phyloP scores from a whole-genome alignment of 2,113 vertebrate genomes.

The Scartelaos histophorus region DNA sequence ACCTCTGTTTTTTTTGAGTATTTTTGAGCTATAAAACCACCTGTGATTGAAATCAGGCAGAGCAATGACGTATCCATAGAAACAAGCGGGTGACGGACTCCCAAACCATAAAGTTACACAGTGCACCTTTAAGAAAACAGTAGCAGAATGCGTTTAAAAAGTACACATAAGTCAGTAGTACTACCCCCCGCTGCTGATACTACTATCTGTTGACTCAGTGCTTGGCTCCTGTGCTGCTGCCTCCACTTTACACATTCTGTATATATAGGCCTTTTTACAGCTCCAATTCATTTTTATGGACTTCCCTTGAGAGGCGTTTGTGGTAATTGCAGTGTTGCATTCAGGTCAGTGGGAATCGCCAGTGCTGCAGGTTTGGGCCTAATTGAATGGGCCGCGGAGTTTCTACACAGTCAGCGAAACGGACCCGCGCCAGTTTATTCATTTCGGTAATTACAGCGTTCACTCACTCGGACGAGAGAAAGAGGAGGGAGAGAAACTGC shows the following conservation, averaged over 20 bases:
- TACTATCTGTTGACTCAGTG: constrained; percentile 38
- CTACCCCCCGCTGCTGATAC: neutral
- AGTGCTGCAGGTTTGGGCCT: constrained; percentile 57
- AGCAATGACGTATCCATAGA: too few relatives aligned
- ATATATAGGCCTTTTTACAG: constrained; percentile 21
- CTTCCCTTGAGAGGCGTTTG: constrained; percentile 43
- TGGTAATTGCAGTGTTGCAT: constrained; percentile 57
- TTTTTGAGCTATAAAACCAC: too few relatives aligned
- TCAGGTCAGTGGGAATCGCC: constrained; percentile 59
- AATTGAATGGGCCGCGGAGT: constrained; percentile 52
- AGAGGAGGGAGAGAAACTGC: neutral
- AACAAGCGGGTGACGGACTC: too few relatives aligned
- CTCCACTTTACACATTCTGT: constrained; percentile 34
- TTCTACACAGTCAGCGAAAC: constrained; percentile 48
- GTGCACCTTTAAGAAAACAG: neutral
- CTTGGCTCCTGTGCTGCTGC: constrained; percentile 34
- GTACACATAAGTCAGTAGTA: neutral
- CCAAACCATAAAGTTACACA: too few relatives aligned
- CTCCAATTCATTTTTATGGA: constrained; percentile 58
- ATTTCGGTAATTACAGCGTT: constrained; percentile 56
- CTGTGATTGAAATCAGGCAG: too few relatives aligned
- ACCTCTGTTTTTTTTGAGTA: too few relatives aligned
- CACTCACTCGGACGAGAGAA: constrained; percentile 18
- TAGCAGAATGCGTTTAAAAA: neutral
- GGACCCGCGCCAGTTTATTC: constrained; percentile 38